phyloP scores from a whole-genome alignment of 2,113 vertebrate genomes.

The Geococcyx californianus region DNA sequence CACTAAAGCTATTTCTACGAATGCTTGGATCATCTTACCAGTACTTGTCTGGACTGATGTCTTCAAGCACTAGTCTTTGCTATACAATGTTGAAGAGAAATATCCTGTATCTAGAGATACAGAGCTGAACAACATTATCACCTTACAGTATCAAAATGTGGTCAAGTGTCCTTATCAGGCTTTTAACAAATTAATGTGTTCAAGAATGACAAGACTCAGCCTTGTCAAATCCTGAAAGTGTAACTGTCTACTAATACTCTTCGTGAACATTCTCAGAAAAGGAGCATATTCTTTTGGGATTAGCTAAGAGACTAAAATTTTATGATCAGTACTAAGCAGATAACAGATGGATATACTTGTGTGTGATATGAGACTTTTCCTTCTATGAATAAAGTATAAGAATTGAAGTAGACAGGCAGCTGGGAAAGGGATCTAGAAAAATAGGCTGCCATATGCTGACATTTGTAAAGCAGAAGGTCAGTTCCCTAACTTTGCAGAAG shows the following conservation, averaged over 20 bases:
- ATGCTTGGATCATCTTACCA: background rate
- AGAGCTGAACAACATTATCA: background rate
- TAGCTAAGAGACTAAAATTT: background rate
- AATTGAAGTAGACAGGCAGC: background rate
- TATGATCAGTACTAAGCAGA: background rate
- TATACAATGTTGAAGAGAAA: background rate
- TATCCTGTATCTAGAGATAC: background rate
- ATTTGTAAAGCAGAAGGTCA: no score
- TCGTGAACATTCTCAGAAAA: background rate
- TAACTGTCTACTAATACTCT: background rate
- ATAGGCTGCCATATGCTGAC: fast-evolving
- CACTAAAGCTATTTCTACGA: background rate
- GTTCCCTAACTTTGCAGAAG: no score
- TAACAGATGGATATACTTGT: background rate
- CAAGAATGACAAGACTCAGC: background rate
- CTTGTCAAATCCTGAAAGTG: background rate
- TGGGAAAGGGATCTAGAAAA: background rate
- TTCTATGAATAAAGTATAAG: background rate
- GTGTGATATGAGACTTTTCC: background rate
- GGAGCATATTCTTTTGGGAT: background rate
- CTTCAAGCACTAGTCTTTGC: background rate
- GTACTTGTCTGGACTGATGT: background rate
- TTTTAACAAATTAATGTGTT: background rate
- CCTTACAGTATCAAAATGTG: background rate
- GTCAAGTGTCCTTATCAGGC: background rate